Percentiles rank a stretch among this genome's conserved stretches.
phyloP scores from a whole-genome alignment of 1,140 invertebrate species.

The Drosophila baimaii region DNA sequence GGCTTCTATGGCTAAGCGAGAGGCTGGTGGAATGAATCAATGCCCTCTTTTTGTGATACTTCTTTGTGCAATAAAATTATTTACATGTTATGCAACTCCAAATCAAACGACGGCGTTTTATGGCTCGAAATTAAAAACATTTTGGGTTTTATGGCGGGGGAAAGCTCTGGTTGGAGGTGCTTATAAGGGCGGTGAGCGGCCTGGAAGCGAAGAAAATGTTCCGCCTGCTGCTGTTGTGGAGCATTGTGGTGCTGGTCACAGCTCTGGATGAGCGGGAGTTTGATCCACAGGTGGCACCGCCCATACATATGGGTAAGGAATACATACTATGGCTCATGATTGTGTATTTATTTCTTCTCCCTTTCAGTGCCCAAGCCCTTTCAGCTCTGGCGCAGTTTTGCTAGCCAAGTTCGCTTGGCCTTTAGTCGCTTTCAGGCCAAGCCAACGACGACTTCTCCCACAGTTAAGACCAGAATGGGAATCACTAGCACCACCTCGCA shows the following conservation, averaged over 20 bases:
- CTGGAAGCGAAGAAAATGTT: slow-evolving; percentile 31
- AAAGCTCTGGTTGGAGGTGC: slow-evolving; percentile 38
- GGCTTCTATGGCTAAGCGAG: too few species aligned
- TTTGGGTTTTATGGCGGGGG: slow-evolving; percentile 17
- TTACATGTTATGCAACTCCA: slow-evolving; percentile 39
- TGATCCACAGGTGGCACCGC: slow-evolving; percentile 58
- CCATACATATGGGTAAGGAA: slow-evolving; percentile 24
- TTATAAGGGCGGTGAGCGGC: slow-evolving; percentile 1
- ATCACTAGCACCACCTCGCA: slow-evolving; percentile 27
- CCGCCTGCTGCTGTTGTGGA: slow-evolving; percentile 40
- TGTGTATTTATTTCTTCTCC: not conserved
- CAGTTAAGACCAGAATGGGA: slow-evolving; percentile 17
- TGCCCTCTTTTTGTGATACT: too few species aligned
- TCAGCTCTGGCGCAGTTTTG: slow-evolving; percentile 49
- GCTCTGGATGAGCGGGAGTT: slow-evolving; percentile 54
- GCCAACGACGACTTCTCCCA: slow-evolving; percentile 6
- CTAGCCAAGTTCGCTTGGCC: slow-evolving; percentile 36
- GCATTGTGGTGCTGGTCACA: slow-evolving; percentile 6
- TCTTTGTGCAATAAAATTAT: slow-evolving; percentile 51
- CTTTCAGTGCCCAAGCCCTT: slow-evolving; percentile 32
- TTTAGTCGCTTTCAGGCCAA: slow-evolving; percentile 23
- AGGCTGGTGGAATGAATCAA: too few species aligned
- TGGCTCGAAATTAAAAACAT: not conserved
- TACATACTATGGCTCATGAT: not conserved
- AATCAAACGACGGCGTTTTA: slow-evolving; percentile 11